Base-by-base conservation (phyloP, 2,888 invertebrate species). In the Zaprionus lineosus region DNA sequence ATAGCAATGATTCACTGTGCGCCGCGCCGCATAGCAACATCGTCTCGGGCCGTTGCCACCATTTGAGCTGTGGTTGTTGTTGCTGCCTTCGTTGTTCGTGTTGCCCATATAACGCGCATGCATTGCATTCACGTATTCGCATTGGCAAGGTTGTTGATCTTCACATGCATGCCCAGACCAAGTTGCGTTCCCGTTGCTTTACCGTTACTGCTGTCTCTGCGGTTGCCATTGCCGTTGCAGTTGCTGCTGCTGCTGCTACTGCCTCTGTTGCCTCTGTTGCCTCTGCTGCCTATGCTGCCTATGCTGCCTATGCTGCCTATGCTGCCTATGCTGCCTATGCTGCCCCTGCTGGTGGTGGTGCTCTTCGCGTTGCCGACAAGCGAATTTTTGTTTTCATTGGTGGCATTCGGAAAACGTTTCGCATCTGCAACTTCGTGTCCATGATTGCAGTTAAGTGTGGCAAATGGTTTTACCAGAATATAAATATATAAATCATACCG, bases 91-190 rank as follows among this genome's bases (percentile, higher is more conserved):
- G 52, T 36, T 64, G 46, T 53, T 55, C 40, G 44, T 57, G 71
- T 62, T 62, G 52, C 76, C 73, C 69, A 69, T 79, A 51, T 64
- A 70, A 67, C 78, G 72, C 75, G 63, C 50, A 64, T 68, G 83
- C 70, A 69, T 61, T 41, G 73, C 79, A 75, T 72, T 79, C 81
- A 58, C 58, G 72, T 74, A 44, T 52, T 57, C 74, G 64, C 70
- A 81, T 69, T 76, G 76, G 82, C 84, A 70, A 85, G 79, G 79
- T 81, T 85, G 81, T 81, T 81, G 79, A 85, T 81, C 79, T 84
- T 81, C 86, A 70, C 62, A 64, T 55, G 72, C 73, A 58, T 55
- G 63, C 52, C 48, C 55, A 55, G 56, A 40, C 50, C 15, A 46
- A 39, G 56, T n/a, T n/a, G n/a, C n/a, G n/a, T 46, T 51, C 26